Evolutionary conservation across 1,140 invertebrate species (phyloP).

Genomic region (Brachionus sp.): DNA sequence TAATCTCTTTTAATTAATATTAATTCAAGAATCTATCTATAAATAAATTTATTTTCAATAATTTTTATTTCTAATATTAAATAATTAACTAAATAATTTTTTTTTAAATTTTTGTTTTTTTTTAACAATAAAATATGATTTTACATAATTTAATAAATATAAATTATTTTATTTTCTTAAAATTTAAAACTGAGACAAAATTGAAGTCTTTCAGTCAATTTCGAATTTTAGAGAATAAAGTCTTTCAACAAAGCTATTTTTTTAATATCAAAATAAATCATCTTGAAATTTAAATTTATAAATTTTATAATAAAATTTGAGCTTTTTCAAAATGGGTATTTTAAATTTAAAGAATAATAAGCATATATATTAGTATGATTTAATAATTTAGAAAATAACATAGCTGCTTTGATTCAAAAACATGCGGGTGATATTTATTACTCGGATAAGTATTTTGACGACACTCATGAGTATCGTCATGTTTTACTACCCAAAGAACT

Average conservation of each 20-base stretch:
- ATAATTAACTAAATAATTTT: no score
- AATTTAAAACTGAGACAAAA: neutral
- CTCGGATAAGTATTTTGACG: slow-evolving; percentile 72
- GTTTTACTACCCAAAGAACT: slow-evolving; percentile 84
- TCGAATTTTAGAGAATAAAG: neutral
- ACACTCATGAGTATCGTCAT: slow-evolving; percentile 65
- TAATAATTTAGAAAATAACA: neutral
- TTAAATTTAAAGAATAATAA: neutral
- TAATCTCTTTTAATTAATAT: no score
- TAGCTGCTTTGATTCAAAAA: slow-evolving; percentile 2
- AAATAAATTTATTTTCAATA: no score
- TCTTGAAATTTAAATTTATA: neutral
- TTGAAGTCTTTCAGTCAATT: neutral
- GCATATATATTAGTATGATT: neutral
- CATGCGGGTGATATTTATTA: slow-evolving; percentile 22
- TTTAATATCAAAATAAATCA: neutral
- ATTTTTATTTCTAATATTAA: no score
- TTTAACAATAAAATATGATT: no score
- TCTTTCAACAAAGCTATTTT: neutral
- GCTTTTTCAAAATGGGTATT: neutral
- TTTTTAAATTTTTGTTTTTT: no score
- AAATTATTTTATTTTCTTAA: neutral
- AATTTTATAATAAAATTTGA: neutral
- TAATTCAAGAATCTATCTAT: no score
- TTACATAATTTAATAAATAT: no score